Evolutionary conservation across 2,797 vertebrate genomes (phyloP).

Genomic region (Diplodus puntazzo): DNA sequence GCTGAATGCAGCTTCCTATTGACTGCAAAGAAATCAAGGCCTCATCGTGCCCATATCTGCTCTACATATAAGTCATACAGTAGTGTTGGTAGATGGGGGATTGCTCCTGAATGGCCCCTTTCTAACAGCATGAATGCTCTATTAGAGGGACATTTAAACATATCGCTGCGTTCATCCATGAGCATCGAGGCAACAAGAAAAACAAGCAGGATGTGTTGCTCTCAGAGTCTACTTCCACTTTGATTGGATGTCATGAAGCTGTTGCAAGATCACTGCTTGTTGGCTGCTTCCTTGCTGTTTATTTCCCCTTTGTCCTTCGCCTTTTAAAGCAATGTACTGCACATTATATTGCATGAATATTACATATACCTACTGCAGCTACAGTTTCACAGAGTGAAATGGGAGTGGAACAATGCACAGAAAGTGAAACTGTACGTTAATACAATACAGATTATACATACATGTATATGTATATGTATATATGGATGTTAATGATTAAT

Average conservation of each 20-base stretch:
- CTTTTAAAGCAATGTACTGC: background rate
- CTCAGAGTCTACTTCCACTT: slow-evolving; percentile 26
- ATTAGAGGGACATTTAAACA: slow-evolving; percentile 49
- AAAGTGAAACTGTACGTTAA: background rate
- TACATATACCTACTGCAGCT: background rate
- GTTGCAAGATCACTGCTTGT: slow-evolving; percentile 2
- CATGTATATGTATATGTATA: background rate
- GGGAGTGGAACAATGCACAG: background rate
- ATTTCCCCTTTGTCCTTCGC: no score
- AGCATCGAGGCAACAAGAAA: slow-evolving; percentile 34
- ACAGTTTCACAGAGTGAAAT: background rate
- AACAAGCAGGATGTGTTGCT: slow-evolving; percentile 29
- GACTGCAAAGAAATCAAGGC: slow-evolving; percentile 60
- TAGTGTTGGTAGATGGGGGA: slow-evolving; percentile 55
- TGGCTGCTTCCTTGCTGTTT: background rate
- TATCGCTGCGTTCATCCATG: slow-evolving; percentile 22
- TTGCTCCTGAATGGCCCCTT: slow-evolving; percentile 59
- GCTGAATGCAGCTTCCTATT: slow-evolving; percentile 60
- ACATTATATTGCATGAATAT: slow-evolving; percentile 8
- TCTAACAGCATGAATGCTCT: slow-evolving; percentile 44
- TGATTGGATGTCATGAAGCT: slow-evolving; percentile 22
- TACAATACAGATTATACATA: background rate
- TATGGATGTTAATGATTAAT: no score
- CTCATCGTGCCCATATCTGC: slow-evolving; percentile 52
- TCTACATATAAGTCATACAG: slow-evolving; percentile 55